Base-by-base conservation (phyloP, 2,113 vertebrate species). In the Noctilio leporinus region DNA sequence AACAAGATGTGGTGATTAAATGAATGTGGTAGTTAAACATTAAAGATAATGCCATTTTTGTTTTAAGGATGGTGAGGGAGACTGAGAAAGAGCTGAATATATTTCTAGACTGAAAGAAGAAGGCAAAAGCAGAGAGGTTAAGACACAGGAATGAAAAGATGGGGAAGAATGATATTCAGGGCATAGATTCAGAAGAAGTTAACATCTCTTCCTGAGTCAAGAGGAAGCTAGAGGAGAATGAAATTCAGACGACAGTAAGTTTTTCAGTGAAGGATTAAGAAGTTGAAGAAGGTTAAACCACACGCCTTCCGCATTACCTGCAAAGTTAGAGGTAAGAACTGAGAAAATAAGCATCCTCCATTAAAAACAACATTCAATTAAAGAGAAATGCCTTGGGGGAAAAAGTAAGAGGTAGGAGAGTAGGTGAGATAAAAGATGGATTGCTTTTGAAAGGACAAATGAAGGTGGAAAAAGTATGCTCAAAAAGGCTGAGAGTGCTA, bases 21-120 rank as follows among this genome's bases (percentile, higher is more conserved):
- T 69, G 30, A 45, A 78, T 73, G 10, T 69, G 28, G 43, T 77
- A 69, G 35, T 59, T 94, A 91, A 91, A 91, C 59, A 78, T 62
- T 72, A 94, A 93, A 12, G 57, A 86, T 38, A 76, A 73, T 55
- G 22, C 96, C 5, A 81, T 73, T 92, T 89, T 86, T 88, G 22
- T 45, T 87, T 75, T 84, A 70, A 43, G 14, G 33, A 5, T n/a
- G 69, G 10, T 67, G 7, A 40, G 20, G 49, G 7, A 82, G 28
- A 19, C n/a, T 92, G 51, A 86, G 51, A 87, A 86, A 85, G 51
- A 87, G 6, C 17, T 92, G n/a, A 82, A 47, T 28, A 11, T 38
- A 92, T 84, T 97, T 75, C 53, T 51, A 85, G 49, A 14, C 38
- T 92, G 72, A 87, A 94, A 86, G 24, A 86, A 70, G 22, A n/a